Conservation (phyloP, 1,140 invertebrate species). For the Drosophila pruinosa region DNA sequence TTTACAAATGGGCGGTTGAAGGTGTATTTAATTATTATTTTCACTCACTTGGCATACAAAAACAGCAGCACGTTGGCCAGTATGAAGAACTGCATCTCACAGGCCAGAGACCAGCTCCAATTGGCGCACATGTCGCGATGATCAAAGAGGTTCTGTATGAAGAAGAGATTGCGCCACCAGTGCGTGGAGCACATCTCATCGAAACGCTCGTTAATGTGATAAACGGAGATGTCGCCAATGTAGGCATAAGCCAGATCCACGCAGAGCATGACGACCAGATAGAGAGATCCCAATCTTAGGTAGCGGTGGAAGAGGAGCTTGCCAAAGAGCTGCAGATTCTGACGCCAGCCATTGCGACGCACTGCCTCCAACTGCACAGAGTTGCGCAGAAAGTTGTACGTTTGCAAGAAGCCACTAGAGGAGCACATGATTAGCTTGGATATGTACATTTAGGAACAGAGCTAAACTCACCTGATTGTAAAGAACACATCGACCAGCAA, state of each 20-base stretch:
- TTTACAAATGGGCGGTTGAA: not conserved
- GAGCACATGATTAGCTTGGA: not conserved
- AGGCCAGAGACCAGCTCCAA: constrained; percentile 92
- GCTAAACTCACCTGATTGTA: constrained; percentile 69
- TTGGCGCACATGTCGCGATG: constrained; percentile 87
- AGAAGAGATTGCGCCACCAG: constrained; percentile 87
- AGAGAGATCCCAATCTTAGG: constrained; percentile 84
- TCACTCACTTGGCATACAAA: constrained; percentile 84
- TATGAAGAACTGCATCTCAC: constrained; percentile 91
- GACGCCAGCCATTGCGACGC: constrained; percentile 50
- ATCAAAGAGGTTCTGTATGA: constrained; percentile 86
- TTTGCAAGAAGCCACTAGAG: constrained; percentile 75
- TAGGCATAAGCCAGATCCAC: constrained; percentile 84
- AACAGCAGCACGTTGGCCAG: constrained; percentile 84
- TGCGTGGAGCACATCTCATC: constrained; percentile 84
- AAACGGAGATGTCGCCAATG: constrained; percentile 83
- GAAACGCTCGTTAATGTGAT: constrained; percentile 83
- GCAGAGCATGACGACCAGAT: constrained; percentile 84
- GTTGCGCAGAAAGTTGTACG: constrained; percentile 78
- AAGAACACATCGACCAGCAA: constrained; percentile 82
- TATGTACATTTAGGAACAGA: not conserved
- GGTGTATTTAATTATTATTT: no score
- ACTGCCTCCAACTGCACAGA: constrained; percentile 61
- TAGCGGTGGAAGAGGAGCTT: constrained; percentile 79
- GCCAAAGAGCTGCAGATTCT: constrained; percentile 71